Conservation (phyloP, 2,113 vertebrate genomes). For the Paracanthobrama guichenoti region DNA sequence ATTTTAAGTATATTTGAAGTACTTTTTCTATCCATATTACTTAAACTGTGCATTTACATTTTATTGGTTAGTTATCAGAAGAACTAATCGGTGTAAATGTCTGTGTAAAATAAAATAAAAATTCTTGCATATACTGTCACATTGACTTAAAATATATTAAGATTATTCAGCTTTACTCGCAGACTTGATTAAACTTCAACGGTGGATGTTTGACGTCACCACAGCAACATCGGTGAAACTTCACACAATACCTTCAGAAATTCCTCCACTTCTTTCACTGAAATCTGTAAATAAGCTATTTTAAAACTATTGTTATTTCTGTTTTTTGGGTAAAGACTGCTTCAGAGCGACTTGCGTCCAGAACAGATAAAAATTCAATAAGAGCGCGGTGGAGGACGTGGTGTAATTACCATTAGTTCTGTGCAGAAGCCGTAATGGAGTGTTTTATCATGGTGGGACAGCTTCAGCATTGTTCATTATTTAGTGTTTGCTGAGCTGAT, state of each 20-base stretch:
- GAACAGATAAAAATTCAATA: constrained; percentile 93
- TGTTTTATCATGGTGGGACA: constrained; percentile 89
- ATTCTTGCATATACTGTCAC: background rate
- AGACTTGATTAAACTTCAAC: background rate
- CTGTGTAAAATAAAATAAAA: no score
- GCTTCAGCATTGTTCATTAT: constrained; percentile 90
- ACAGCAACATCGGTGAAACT: constrained; percentile 16
- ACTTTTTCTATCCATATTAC: no score
- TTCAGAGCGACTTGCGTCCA: constrained; percentile 63
- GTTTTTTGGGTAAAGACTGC: constrained; percentile 48
- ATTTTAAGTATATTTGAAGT: no score
- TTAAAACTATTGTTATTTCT: constrained; percentile 56
- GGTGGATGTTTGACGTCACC: background rate
- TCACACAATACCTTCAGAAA: constrained; percentile 34
- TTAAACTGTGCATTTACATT: background rate
- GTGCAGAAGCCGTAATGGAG: constrained; percentile 84
- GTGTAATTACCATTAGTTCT: constrained; percentile 96
- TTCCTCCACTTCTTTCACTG: background rate
- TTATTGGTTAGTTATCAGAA: background rate
- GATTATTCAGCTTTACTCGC: background rate
- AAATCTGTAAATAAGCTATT: constrained; percentile 56
- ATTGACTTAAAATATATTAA: background rate
- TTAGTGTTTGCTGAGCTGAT: constrained; percentile 97
- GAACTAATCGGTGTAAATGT: background rate
- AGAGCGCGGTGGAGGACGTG: constrained; percentile 78